A percentile compares a stretch with the other conserved stretches of the same genome.
These are phyloP conservation scores for Sebastes iracundus DNA, from an alignment of 2,797 vertebrate species.

Conservation along the genomic window DNA sequence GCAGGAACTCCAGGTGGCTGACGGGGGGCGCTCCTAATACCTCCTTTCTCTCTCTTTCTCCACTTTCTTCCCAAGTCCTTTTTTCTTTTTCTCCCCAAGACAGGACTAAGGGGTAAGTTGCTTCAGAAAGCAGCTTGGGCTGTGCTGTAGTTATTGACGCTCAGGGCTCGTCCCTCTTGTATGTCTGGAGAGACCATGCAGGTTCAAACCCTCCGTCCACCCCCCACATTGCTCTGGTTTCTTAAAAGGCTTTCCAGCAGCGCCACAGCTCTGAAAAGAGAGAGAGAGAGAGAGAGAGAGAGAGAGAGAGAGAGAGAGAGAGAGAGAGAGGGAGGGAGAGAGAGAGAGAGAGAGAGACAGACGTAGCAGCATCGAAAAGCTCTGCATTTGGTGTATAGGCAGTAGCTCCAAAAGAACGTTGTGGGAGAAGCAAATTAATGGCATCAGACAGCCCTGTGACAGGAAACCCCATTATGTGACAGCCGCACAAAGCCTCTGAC, in stretches of 20 bases:
- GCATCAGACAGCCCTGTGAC: slow-evolving; percentile 75
- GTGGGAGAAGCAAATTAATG: slow-evolving; percentile 68
- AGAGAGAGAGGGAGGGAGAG: background rate
- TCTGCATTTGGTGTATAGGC: slow-evolving; percentile 35
- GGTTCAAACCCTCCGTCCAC: slow-evolving; percentile 55
- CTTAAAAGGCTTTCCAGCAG: slow-evolving; percentile 71
- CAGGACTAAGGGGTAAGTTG: slow-evolving; percentile 39
- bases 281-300: background rate
- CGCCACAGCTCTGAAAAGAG: slow-evolving; percentile 49
- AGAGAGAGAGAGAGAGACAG: background rate
- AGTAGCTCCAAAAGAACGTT: slow-evolving; percentile 44
- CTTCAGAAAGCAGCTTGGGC: slow-evolving; percentile 51
- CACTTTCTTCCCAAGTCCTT: slow-evolving; percentile 11
- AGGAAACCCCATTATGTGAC: slow-evolving; percentile 63
- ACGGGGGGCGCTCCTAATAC: slow-evolving; percentile 61
- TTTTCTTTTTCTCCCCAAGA: background rate
- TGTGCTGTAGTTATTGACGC: slow-evolving; percentile 52
- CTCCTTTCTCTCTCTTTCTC: slow-evolving; percentile 32
- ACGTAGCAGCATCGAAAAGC: slow-evolving; percentile 48
- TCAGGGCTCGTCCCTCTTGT: slow-evolving; percentile 27
- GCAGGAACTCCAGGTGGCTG: slow-evolving; percentile 62
- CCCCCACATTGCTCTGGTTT: slow-evolving; percentile 47
- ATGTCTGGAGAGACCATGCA: slow-evolving; percentile 55
- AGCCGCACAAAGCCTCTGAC: slow-evolving; percentile 49
- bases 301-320: background rate